Base-by-base conservation (phyloP, 2,113 vertebrate species). In the Zosterops japonicus region DNA sequence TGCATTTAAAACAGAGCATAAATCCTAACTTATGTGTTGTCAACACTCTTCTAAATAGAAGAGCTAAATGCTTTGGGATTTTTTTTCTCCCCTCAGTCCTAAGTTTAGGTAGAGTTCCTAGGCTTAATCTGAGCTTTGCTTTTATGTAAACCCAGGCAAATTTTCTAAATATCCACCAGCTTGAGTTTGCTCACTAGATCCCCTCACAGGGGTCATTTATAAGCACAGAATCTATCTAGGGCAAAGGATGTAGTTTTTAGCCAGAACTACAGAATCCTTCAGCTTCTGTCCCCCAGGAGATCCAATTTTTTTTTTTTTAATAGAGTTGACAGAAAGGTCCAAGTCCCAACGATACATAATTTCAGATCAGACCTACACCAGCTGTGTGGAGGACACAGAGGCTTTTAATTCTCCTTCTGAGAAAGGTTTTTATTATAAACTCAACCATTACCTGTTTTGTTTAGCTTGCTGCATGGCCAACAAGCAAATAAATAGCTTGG, bases 381-480 rank as follows among this genome's bases (percentile, higher is more conserved):
- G 31, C 70, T 93, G 31, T 1, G 4, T 33, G 53, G 63, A 76
- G 27, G 59, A 67, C 9, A 36, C 5, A 67, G 6, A 83, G 28
- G 27, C 47, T 18, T 33, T 86, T 81, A 83, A 89, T 29, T 14
- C 44, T 83, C 39, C 56, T 86, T 52, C 55, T 74, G 50, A 80
- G 60, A 77, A 90, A 95, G 27, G 64, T 29, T 57, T 76, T 70
- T 67, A 61, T 59, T 52, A 63, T 75, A 74, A 95, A 90, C 72
- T 81, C 79, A 86, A 59, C 79, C 63, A 59, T 53, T 81, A 90
- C 80, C 64, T 93, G 93, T 47, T 89, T 81, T 93, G 63, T 90
- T 96, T 59, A 95, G 89, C 60, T 92, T 70, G 65, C 76, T 86
- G 39, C 64, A 89, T 84, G 68, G 86, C 71, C 91, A 93, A 57